A percentile compares a stretch with the other conserved stretches of the same genome.
Conservation (phyloP, 2,113 vertebrate genomes). For the Xenopus laevis region DNA sequence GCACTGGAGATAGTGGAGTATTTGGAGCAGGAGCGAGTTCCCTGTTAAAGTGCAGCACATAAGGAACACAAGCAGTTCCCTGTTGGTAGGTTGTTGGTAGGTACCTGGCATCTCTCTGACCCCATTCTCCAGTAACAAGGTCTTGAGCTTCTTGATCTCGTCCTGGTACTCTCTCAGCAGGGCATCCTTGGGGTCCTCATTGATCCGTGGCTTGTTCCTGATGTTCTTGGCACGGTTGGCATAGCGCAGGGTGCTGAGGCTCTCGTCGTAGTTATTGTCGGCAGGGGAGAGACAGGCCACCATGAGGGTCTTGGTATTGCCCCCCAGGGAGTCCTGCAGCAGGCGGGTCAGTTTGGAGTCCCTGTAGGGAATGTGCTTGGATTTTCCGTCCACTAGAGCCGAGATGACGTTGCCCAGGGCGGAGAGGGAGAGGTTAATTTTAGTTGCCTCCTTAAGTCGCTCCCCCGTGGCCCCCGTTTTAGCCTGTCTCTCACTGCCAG, state of each 20-base stretch:
- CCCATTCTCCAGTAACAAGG: constrained; percentile 67
- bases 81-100: too few species aligned
- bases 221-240: constrained; percentile 82
- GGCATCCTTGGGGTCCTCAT: constrained; percentile 86
- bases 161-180: constrained; percentile 84
- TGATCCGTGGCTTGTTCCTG: constrained; percentile 82
- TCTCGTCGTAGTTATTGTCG: constrained; percentile 82
- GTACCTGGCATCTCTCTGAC: constrained; percentile 58
- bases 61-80: too few species aligned
- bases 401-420: constrained; percentile 87
- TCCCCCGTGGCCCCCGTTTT: constrained; percentile 82
- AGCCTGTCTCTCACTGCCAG: constrained; percentile 85
- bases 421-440: constrained; percentile 87
- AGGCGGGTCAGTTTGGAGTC: constrained; percentile 88
- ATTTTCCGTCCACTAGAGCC: constrained; percentile 77
- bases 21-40: too few species aligned
- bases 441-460: constrained; percentile 80
- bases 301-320: constrained; percentile 86
- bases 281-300: constrained; percentile 82
- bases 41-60: too few species aligned
- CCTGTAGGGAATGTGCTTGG: constrained; percentile 78
- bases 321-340: constrained; percentile 86
- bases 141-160: constrained; percentile 78
- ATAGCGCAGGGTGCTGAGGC: constrained; percentile 78
- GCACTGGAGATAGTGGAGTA: too few species aligned